A percentile compares a stretch with the other conserved stretches of the same genome.
Evolutionary conservation across 1,140 invertebrate genomes (phyloP).

Genomic region (Drosophila neocordata): DNA sequence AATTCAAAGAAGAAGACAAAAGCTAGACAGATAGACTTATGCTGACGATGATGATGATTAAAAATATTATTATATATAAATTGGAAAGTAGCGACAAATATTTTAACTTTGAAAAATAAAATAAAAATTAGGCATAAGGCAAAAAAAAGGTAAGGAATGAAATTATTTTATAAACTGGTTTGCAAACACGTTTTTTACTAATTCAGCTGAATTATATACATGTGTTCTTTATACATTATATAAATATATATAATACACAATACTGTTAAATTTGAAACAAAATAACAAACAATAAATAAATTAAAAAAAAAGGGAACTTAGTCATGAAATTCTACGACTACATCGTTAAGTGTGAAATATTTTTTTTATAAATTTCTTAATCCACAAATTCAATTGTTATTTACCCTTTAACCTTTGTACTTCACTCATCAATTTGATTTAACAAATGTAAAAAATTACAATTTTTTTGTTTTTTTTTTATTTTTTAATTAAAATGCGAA

Average conservation of each 20-base stretch:
- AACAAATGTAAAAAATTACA: too few relatives aligned
- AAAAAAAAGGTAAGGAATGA: neutral
- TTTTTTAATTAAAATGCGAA: neutral
- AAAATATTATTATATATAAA: neutral
- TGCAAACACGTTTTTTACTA: slow-evolving; percentile 20
- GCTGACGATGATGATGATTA: neutral
- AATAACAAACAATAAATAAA: too few relatives aligned
- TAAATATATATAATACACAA: neutral
- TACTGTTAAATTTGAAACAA: too few relatives aligned
- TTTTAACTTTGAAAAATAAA: neutral
- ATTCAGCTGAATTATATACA: slow-evolving; percentile 11
- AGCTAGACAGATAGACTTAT: neutral
- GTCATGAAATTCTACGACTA: too few relatives aligned
- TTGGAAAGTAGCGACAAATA: neutral
- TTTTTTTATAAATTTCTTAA: too few relatives aligned
- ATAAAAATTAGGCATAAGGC: neutral
- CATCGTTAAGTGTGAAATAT: too few relatives aligned
- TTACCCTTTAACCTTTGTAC: too few relatives aligned
- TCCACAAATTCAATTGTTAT: too few relatives aligned
- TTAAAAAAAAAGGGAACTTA: too few relatives aligned
- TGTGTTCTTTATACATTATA: neutral
- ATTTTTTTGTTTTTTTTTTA: neutral
- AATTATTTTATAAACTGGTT: slow-evolving; percentile 41
- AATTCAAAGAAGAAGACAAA: neutral
- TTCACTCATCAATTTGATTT: too few relatives aligned